Conservation (phyloP, 2,113 vertebrate genomes). For the Chascanopsetta lugubris region DNA sequence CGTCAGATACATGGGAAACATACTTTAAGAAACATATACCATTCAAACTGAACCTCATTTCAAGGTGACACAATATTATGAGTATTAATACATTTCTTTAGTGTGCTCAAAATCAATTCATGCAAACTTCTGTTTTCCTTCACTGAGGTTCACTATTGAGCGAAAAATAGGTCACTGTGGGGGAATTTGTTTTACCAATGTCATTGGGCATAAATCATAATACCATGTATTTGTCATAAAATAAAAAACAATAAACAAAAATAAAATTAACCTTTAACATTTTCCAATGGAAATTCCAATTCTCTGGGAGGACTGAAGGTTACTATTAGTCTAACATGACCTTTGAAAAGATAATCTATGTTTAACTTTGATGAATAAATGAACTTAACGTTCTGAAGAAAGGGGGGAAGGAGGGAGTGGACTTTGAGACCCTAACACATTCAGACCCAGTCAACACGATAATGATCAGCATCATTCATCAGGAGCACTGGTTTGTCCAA, state of each 20-base stretch:
- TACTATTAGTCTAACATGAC: neutral
- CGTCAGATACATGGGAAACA: neutral
- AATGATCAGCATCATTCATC: slow-evolving; percentile 65
- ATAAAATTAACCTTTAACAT: neutral
- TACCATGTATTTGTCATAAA: no score
- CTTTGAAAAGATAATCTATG: neutral
- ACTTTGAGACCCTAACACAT: slow-evolving; percentile 12
- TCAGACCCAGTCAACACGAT: slow-evolving; percentile 33
- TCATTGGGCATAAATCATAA: no score
- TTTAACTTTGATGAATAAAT: slow-evolving; percentile 8
- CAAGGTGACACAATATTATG: no score
- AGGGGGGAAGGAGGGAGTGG: neutral
- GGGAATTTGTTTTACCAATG: no score
- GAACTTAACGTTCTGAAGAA: neutral
- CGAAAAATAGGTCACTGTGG: no score
- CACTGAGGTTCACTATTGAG: no score
- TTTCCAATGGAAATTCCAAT: neutral
- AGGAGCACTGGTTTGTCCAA: slow-evolving; percentile 53
- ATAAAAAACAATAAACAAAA: neutral
- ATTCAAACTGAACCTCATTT: no score
- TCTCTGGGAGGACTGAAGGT: neutral
- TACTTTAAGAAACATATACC: no score
- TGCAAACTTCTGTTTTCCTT: neutral
- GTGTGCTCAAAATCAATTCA: no score
- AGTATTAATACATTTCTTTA: no score